These are phyloP conservation scores for Drosophila albomicans DNA, from an alignment of 1,140 invertebrate species.

Conservation along the genomic window DNA sequence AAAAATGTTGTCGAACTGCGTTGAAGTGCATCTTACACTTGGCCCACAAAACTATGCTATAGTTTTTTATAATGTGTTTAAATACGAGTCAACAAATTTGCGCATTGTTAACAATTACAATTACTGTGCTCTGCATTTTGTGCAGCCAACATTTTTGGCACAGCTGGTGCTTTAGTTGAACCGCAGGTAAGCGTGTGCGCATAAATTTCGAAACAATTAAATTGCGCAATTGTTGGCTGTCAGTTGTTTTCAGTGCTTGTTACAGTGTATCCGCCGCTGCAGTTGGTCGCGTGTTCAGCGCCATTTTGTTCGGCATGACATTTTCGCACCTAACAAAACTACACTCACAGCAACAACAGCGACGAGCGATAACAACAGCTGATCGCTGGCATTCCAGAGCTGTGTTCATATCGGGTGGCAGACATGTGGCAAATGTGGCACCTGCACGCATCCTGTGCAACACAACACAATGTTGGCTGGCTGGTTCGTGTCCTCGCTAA, in stretches of 20 bases:
- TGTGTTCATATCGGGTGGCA: slow-evolving; percentile 12
- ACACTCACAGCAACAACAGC: slow-evolving; percentile 9
- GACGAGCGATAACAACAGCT: slow-evolving; percentile 23
- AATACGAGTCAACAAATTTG: background rate
- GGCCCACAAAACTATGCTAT: slow-evolving; percentile 18
- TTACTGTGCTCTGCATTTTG: background rate
- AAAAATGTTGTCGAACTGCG: no score
- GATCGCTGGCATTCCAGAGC: slow-evolving; percentile 27
- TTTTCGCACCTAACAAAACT: slow-evolving; percentile 67
- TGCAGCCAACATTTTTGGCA: slow-evolving; percentile 53
- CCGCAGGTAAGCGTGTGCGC: slow-evolving; percentile 42
- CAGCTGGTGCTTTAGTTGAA: slow-evolving; percentile 35
- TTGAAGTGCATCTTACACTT: background rate
- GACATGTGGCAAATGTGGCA: slow-evolving; percentile 64
- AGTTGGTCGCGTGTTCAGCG: slow-evolving; percentile 62
- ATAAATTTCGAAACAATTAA: slow-evolving; percentile 73
- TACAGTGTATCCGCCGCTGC: slow-evolving; percentile 19
- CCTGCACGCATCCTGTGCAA: slow-evolving; percentile 60
- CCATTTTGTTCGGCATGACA: slow-evolving; percentile 62
- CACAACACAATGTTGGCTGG: background rate
- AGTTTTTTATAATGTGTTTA: slow-evolving; percentile 6
- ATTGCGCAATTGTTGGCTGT: slow-evolving; percentile 41
- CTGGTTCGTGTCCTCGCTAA: slow-evolving; percentile 24
- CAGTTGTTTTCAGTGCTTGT: slow-evolving; percentile 31
- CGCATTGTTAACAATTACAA: slow-evolving; percentile 1